Evolutionary conservation across 1,140 invertebrate species (phyloP).

Genomic region (Drosophila punjabiensis): DNA sequence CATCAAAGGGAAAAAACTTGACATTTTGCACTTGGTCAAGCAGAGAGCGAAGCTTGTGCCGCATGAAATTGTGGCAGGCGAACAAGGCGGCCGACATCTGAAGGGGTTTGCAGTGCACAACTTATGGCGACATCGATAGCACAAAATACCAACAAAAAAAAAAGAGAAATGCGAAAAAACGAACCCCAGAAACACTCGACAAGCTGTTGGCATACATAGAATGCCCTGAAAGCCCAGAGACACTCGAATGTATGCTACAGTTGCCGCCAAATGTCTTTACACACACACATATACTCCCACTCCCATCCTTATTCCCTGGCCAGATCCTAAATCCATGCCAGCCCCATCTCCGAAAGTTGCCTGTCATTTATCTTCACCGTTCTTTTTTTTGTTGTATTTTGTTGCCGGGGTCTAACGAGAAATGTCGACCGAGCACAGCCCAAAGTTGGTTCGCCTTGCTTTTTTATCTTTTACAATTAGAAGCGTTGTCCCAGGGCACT

Average conservation of each 20-base stretch:
- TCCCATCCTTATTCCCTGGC: conserved; percentile 14
- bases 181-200: conserved; percentile 61
- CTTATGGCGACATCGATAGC: conserved; percentile 82
- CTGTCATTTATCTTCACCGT: conserved; percentile 73
- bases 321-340: conserved; percentile 39
- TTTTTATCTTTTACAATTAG: conserved; percentile 82
- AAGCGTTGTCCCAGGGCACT: conserved; percentile 59
- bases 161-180: conserved; percentile 21
- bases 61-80: conserved; percentile 44
- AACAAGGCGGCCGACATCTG: conserved; percentile 44
- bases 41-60: conserved; percentile 42
- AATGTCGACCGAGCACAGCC: conserved; percentile 59
- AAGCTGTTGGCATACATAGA: conserved; percentile 81
- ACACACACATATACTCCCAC: conserved; percentile 29
- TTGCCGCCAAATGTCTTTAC: conserved; percentile 63
- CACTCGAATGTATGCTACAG: conserved; percentile 82
- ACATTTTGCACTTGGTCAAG: conserved; percentile 82
- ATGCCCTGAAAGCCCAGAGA: conserved; percentile 70
- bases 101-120: conserved; percentile 69
- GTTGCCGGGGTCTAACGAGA: conserved; percentile 55
- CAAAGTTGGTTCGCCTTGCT: conserved; percentile 49
- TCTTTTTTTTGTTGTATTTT: conserved; percentile 44
- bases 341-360: conserved; percentile 44
- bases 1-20: conserved; percentile 77
- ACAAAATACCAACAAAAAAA: conserved; percentile 65